Base-by-base conservation (phyloP, 2,797 vertebrate genomes). In the Fistularia commersonii region DNA sequence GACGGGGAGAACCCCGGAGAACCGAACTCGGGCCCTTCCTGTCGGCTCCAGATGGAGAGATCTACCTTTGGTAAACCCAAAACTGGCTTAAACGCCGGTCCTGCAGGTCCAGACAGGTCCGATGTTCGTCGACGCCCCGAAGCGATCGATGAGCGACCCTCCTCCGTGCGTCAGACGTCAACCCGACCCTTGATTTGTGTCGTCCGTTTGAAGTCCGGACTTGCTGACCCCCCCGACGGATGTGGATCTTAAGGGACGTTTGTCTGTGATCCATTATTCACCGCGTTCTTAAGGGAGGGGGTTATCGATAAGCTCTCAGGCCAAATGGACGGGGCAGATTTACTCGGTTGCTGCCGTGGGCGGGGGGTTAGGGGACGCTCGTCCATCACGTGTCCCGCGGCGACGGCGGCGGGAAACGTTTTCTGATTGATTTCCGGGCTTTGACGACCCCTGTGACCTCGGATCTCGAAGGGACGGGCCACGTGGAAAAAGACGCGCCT, bases 221-320 rank as follows among this genome's bases (percentile, higher is more conserved):
- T 81, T 69, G 80, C 67, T 78, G 80, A 76, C 79, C 69, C 60
- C 64, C 76, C 69, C 77, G 74, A 89, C 72, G 70, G 84, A 89
- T 81, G 78, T 47, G 70, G 69, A 82, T 76, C 76, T 85, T 88
- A 86, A 89, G 84, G 55, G 73, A 76, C 45, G 73, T 79, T 84
- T 74, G 64, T 66, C 78, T 86, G 77, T 81, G 69, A 90, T 85
- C 56, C 81, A 90, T 87, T 86, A 87, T 91, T 92, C 66, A 80
- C 70, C 77, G 34, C 61, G 74, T 74, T 42, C 69, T 80, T 74
- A 10, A 36, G 51, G 75, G 69, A 58, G 60, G 11, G 53, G 49
- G 64, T 60, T 81, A 87, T 85, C 62, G 77, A 87, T 73, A 64
- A 69, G 41, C 45, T 61, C 45, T 52, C 31, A 15, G 47, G 41